Evolutionary conservation across 2,797 vertebrate genomes (phyloP).

Genomic region (Danio albolineatus): DNA sequence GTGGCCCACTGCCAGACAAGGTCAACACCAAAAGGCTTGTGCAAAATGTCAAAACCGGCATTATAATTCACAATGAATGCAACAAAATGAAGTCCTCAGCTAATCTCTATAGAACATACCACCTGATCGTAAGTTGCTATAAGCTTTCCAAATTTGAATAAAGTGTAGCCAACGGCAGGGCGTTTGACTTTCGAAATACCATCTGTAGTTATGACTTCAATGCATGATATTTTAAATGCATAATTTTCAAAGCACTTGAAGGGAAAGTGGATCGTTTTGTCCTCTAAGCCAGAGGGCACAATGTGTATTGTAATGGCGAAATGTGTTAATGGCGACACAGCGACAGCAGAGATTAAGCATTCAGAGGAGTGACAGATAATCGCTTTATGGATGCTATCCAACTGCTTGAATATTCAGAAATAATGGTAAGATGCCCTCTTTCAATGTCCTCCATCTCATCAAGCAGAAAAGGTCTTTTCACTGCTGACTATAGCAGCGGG

Average conservation of each 20-base stretch:
- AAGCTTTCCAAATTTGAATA: conserved; percentile 4
- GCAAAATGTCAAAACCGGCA: conserved; percentile 61
- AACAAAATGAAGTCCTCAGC: neutral
- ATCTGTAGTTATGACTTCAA: neutral
- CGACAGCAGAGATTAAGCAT: conserved; percentile 46
- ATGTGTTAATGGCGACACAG: conserved; percentile 46
- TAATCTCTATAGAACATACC: neutral
- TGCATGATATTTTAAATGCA: conserved; percentile 17
- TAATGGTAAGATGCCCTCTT: conserved; percentile 37
- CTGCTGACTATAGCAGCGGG: neutral
- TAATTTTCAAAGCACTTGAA: conserved; percentile 4
- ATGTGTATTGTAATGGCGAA: conserved; percentile 44
- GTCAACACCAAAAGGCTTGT: conserved; percentile 48
- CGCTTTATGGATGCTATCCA: conserved; percentile 46
- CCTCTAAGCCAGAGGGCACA: conserved; percentile 51
- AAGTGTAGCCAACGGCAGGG: neutral
- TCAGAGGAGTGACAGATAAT: conserved; percentile 45
- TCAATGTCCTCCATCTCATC: neutral
- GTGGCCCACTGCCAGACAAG: conserved; percentile 7
- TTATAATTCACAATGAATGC: conserved; percentile 13
- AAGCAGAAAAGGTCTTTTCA: conserved; percentile 10
- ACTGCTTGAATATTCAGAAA: conserved; percentile 32
- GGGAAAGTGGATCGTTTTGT: conserved; percentile 36
- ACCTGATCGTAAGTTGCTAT: neutral
- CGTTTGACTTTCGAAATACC: conserved; percentile 28